A percentile compares a stretch with the other conserved stretches of the same genome.
These are phyloP conservation scores for Leucoraja erinaceus DNA, from an alignment of 2,113 vertebrate species.

Conservation along the genomic window DNA sequence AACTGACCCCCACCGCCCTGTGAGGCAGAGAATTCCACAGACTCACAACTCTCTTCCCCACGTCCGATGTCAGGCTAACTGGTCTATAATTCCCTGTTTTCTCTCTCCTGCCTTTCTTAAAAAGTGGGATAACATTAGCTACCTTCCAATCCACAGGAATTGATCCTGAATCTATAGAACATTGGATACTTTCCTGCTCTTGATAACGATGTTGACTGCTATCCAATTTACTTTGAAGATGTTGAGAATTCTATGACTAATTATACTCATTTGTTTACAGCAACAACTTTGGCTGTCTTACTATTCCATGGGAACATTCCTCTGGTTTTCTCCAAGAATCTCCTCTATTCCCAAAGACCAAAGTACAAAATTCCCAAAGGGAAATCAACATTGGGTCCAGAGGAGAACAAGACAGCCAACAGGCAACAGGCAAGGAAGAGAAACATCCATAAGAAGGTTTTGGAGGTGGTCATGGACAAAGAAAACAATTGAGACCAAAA, in stretches of 20 bases:
- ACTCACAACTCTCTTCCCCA: too few species aligned
- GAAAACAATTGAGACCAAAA: background rate
- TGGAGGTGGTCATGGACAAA: background rate
- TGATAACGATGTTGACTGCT: background rate
- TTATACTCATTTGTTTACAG: conserved; percentile 50
- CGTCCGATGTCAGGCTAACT: too few species aligned
- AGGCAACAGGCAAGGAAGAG: background rate
- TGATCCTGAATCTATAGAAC: too few species aligned
- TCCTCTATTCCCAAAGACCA: conserved; percentile 70
- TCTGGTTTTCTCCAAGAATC: conserved; percentile 73
- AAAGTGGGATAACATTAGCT: too few species aligned
- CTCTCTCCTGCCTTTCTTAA: too few species aligned
- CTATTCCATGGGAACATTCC: conserved; percentile 73
- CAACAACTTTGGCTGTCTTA: conserved; percentile 72
- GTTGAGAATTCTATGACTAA: background rate
- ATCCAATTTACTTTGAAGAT: background rate
- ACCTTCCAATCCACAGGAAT: too few species aligned
- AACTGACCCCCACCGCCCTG: too few species aligned
- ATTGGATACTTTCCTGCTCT: background rate
- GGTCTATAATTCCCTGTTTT: too few species aligned
- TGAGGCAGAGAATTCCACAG: too few species aligned
- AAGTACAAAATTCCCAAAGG: conserved; percentile 66
- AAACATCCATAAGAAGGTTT: background rate
- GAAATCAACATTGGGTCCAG: conserved; percentile 31
- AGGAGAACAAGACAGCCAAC: background rate